phyloP scores from a whole-genome alignment of 1,140 invertebrate species.

The Atta colombica region DNA sequence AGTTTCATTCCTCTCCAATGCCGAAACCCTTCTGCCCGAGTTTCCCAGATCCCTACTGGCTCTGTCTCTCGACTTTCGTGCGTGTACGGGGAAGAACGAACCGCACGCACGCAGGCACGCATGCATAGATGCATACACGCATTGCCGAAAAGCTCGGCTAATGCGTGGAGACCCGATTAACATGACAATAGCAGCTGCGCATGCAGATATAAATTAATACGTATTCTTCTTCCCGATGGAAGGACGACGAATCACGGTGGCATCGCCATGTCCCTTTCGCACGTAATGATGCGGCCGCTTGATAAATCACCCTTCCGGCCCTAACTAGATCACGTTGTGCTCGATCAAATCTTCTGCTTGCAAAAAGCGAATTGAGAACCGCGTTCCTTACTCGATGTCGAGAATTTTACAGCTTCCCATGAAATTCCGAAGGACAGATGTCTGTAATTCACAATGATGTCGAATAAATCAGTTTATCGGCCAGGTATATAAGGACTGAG shows the following conservation, averaged over 20 bases:
- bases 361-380: conserved; percentile 18
- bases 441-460: conserved; percentile 78
- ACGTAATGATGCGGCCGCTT: conserved; percentile 44
- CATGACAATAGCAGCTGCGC: conserved; percentile 83
- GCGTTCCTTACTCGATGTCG: background rate
- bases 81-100: conserved; percentile 16
- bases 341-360: conserved; percentile 19
- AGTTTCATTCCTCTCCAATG: background rate
- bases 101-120: conserved; percentile 42
- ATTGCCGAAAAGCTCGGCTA: conserved; percentile 66
- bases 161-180: conserved; percentile 78
- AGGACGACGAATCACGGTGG: conserved; percentile 72
- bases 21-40: conserved; percentile 72
- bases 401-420: conserved; percentile 53
- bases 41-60: conserved; percentile 82
- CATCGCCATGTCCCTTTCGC: background rate
- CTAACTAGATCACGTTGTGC: conserved; percentile 49
- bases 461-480: conserved; percentile 86
- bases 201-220: conserved; percentile 86
- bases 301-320: conserved; percentile 45
- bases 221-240: conserved; percentile 83
- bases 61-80: conserved; percentile 24
- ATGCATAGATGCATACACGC: conserved; percentile 38
- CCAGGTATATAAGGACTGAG: conserved; percentile 76
- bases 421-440: conserved; percentile 83